Conservation (phyloP, 2,113 vertebrate genomes). For the Eleginops maclovinus region DNA sequence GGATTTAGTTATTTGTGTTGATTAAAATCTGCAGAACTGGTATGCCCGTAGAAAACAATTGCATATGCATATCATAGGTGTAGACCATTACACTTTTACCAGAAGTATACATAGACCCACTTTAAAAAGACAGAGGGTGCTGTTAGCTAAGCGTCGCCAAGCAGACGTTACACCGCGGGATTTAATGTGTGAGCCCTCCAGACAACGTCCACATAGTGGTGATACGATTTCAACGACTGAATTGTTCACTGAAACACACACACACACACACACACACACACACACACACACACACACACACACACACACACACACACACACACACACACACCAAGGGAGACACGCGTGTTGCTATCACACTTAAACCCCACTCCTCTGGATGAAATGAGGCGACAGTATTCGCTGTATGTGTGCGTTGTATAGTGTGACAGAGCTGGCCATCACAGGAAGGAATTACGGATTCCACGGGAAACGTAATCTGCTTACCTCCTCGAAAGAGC, state of each 20-base stretch:
- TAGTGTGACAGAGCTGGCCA: conserved; percentile 27
- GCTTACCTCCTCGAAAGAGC: conserved; percentile 79
- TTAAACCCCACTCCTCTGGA: neutral
- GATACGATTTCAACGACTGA: conserved; percentile 33
- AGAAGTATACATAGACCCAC: neutral
- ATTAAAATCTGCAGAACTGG: neutral
- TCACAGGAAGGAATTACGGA: conserved; percentile 58
- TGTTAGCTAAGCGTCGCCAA: neutral
- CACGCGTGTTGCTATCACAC: neutral
- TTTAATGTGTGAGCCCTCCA: conserved; percentile 40
- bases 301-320: neutral
- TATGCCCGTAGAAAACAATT: neutral
- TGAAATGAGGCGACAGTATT: neutral
- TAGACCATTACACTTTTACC: neutral
- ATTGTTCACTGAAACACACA: conserved; percentile 4
- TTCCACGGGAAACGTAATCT: conserved; percentile 77
- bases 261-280: neutral
- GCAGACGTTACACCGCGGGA: conserved; percentile 20
- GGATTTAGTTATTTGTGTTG: neutral
- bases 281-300: neutral
- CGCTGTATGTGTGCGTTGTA: neutral
- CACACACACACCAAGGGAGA: neutral
- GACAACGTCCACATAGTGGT: conserved; percentile 13
- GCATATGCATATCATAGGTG: too few species aligned
- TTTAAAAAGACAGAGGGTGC: conserved; percentile 7